Base-by-base conservation (phyloP, 2,797 vertebrate genomes). In the Acestrorhynchus altus region DNA sequence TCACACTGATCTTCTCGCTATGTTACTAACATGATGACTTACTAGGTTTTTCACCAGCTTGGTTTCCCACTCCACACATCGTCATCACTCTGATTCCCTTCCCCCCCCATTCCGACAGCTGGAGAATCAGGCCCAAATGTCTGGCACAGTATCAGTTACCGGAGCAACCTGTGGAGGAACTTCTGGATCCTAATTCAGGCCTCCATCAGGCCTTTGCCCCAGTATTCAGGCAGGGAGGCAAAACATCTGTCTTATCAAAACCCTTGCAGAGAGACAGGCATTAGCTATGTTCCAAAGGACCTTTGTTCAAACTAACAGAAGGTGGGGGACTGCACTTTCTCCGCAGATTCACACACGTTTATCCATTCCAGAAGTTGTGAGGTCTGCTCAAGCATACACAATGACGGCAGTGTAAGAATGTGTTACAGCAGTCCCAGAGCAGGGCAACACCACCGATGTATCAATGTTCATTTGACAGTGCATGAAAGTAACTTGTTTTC, bases 51-150 rank as follows among this genome's bases (percentile, higher is more conserved):
- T 83, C 74, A 83, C 47, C 72, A 83, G 80, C 88, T 90, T 86
- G 83, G 89, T 89, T 91, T 89, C 85, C 83, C 84, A 80, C 87
- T n/a, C 28, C 28, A 35, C 16, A 60, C 28, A 60, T 8, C 31
- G 31, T 35, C 31, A 35, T 74, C 80, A 87, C 77, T 73, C 80
- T 60, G 72, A 83, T 90, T 89, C 74, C 92, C 83, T 90, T 89
- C 74, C 92, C 92, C 88, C 90, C 92, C 88, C 90, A 82, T 87
- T 88, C 86, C 76, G 81, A 90, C 84, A 89, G 87, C 87, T 84
- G 85, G 79, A 90, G 88, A 93, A 94, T 92, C 88, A 91, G 88
- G 90, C 91, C 90, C 87, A 90, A 92, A 91, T 92, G 89, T 93
- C 91, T 94, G 90, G 88, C 87, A 86, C 73, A 76, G 72, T 81